phyloP scores from a whole-genome alignment of 2,888 invertebrate genomes.

The Tuberolachnus salignus region DNA sequence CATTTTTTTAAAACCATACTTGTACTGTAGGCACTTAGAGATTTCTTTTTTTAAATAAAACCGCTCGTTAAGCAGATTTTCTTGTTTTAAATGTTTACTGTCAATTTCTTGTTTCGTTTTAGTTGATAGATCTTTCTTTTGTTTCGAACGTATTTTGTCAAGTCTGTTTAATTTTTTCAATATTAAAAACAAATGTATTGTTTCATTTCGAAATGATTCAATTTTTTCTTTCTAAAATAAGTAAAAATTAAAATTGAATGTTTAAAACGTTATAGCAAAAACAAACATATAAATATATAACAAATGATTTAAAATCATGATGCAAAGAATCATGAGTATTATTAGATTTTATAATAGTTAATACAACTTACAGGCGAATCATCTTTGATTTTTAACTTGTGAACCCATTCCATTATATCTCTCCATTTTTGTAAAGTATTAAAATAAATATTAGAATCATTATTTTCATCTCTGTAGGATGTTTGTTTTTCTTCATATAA shows the following conservation, averaged over 20 bases:
- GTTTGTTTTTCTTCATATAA: slow-evolving; percentile 79
- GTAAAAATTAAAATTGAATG: slow-evolving; percentile 30
- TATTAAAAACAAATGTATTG: slow-evolving; percentile 78
- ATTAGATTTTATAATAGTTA: slow-evolving; percentile 34
- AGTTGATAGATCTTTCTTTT: slow-evolving; percentile 79
- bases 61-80: slow-evolving; percentile 92
- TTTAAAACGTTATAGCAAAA: background rate
- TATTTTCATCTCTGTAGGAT: slow-evolving; percentile 69
- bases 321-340: background rate
- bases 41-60: slow-evolving; percentile 93
- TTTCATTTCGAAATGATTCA: slow-evolving; percentile 73
- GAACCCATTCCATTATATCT: slow-evolving; percentile 64
- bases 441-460: slow-evolving; percentile 73
- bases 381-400: slow-evolving; percentile 67
- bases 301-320: slow-evolving; percentile 2
- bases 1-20: slow-evolving; percentile 65
- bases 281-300: background rate
- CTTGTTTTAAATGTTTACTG: slow-evolving; percentile 84
- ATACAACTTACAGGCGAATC: slow-evolving; percentile 42
- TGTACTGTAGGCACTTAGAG: slow-evolving; percentile 92
- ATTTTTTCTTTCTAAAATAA: slow-evolving; percentile 61
- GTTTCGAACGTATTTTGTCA: slow-evolving; percentile 85
- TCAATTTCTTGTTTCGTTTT: slow-evolving; percentile 88
- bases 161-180: slow-evolving; percentile 88
- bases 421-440: slow-evolving; percentile 75